These are phyloP conservation scores for Rhagologus leucostigma DNA, from an alignment of 2,113 vertebrate species.

Conservation along the genomic window DNA sequence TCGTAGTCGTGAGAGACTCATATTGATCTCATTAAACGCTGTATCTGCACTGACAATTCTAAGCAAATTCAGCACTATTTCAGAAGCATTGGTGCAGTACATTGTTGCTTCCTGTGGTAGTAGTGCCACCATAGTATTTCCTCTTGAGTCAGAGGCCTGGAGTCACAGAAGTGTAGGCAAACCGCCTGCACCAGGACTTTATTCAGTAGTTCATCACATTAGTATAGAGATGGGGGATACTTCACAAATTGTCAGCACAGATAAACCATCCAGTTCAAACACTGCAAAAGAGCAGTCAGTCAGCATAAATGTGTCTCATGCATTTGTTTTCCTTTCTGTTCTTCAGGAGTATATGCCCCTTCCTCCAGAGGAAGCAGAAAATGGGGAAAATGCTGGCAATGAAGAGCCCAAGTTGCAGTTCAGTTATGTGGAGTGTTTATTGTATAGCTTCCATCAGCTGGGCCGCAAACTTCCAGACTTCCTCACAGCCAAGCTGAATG, in stretches of 20 bases:
- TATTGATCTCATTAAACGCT: background rate
- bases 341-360: slow-evolving; percentile 94
- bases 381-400: slow-evolving; percentile 87
- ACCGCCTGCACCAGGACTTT: background rate
- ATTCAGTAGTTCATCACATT: background rate
- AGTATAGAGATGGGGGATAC: background rate
- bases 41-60: background rate
- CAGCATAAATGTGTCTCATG: background rate
- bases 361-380: slow-evolving; percentile 94
- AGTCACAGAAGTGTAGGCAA: background rate
- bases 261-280: background rate
- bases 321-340: background rate
- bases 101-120: background rate
- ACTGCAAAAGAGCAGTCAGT: background rate
- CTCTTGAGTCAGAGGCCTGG: background rate
- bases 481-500: slow-evolving; percentile 91
- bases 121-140: background rate
- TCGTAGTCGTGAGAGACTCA: background rate
- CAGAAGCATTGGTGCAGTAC: background rate
- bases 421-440: slow-evolving; percentile 95
- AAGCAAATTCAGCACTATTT: background rate
- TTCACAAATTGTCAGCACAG: background rate
- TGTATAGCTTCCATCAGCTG: slow-evolving; percentile 94
- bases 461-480: slow-evolving; percentile 96
- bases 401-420: slow-evolving; percentile 97